Evolutionary conservation across 2,797 vertebrate species (phyloP).

Genomic region (Sebastes matsubarae): DNA sequence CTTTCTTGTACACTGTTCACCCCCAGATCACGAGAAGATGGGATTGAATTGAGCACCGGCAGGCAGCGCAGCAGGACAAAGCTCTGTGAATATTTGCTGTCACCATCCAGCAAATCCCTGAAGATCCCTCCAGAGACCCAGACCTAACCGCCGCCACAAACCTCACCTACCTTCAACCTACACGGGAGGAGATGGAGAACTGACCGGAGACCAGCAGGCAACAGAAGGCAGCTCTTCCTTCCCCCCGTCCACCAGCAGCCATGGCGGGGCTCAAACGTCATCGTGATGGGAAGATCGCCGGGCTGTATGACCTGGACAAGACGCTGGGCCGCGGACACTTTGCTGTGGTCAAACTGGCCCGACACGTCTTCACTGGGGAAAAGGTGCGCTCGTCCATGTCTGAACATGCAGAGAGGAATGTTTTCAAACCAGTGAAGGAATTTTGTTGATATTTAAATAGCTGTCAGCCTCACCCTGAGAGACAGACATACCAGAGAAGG

Average conservation of each 20-base stretch:
- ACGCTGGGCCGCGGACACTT: conserved; percentile 98
- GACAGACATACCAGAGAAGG: not conserved
- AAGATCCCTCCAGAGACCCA: not conserved
- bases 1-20: not conserved
- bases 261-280: conserved; percentile 98
- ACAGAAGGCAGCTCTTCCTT: conserved; percentile 29
- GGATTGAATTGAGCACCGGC: conserved; percentile 17
- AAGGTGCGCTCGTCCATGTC: conserved; percentile 75
- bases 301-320: conserved; percentile 98
- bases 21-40: conserved; percentile 35
- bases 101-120: not conserved
- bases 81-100: not conserved
- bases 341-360: conserved; percentile 97
- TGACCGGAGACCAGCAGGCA: conserved; percentile 50
- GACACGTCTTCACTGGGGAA: conserved; percentile 98
- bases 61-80: not conserved
- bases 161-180: not conserved
- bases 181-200: conserved; percentile 54
- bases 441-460: not conserved
- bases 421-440: not conserved
- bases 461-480: conserved; percentile 6
- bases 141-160: not conserved
- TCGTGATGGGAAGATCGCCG: conserved; percentile 97
- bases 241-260: conserved; percentile 46
- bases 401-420: not conserved